phyloP scores from a whole-genome alignment of 2,797 vertebrate species.

The Agapornis canus region DNA sequence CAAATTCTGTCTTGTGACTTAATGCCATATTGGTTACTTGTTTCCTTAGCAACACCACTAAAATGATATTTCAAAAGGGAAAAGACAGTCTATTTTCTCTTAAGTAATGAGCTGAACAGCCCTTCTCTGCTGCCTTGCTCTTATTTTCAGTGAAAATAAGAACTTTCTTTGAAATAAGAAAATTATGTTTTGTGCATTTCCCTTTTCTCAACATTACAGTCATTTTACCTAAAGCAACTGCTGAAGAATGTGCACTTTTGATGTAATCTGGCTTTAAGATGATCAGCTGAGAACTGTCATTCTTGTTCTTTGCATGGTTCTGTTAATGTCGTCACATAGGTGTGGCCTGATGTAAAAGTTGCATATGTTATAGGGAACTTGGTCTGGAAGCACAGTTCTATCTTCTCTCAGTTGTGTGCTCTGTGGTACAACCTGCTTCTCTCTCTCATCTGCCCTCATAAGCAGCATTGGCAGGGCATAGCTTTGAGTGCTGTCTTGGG shows the following conservation, averaged over 20 bases:
- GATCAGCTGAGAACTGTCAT: not conserved
- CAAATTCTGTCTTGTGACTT: not conserved
- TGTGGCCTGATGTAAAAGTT: not conserved
- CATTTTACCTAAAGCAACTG: not conserved
- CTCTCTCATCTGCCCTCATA: not conserved
- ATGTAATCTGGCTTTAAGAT: not conserved
- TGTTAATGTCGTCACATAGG: not conserved
- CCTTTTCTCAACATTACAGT: not conserved
- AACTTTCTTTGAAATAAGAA: not conserved
- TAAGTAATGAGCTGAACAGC: not conserved
- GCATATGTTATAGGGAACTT: not conserved
- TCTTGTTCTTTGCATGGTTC: not conserved
- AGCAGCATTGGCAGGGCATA: not conserved
- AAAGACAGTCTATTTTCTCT: not conserved
- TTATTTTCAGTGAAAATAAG: not conserved
- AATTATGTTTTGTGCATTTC: not conserved
- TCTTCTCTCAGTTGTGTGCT: not conserved
- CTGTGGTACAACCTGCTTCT: not conserved
- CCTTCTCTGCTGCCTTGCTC: not conserved
- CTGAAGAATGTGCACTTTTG: not conserved
- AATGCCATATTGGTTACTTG: not conserved
- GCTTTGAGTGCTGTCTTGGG: not conserved
- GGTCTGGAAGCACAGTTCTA: not conserved
- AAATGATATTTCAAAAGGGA: not conserved
- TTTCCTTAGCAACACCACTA: conserved; percentile 13